A percentile compares a stretch with the other conserved stretches of the same genome.
Conservation (phyloP, 2,113 vertebrate genomes). For the Symphodus melops region DNA sequence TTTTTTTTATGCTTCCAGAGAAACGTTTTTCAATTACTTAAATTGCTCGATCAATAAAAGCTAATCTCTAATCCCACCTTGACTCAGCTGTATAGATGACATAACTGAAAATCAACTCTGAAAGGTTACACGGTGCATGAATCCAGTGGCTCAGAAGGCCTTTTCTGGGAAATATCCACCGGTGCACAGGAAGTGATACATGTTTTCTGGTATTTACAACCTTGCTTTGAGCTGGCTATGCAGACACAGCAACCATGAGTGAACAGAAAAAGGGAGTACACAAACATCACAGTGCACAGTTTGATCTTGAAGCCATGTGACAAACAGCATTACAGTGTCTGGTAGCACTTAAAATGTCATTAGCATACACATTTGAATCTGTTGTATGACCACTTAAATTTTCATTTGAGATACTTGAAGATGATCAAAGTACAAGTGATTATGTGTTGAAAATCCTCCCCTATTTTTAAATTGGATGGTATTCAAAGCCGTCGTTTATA, state of each 20-base stretch:
- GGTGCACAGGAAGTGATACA: constrained; percentile 58
- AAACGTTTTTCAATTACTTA: neutral
- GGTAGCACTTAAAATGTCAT: neutral
- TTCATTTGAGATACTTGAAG: constrained; percentile 17
- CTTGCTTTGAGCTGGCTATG: constrained; percentile 24
- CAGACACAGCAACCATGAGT: constrained; percentile 13
- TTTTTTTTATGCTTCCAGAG: neutral
- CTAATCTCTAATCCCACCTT: neutral
- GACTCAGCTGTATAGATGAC: neutral
- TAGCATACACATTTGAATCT: neutral
- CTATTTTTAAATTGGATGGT: constrained; percentile 10
- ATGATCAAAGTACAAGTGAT: constrained; percentile 2
- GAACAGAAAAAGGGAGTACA: neutral
- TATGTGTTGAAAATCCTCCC: constrained; percentile 18
- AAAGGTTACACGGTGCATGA: constrained; percentile 23
- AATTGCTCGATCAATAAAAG: neutral
- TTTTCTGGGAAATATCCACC: constrained; percentile 39
- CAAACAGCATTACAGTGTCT: neutral
- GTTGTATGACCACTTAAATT: neutral
- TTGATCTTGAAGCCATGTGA: constrained; percentile 8
- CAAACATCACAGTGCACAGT: neutral
- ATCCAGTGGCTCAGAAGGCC: constrained; percentile 24
- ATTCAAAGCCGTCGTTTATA: constrained; percentile 38
- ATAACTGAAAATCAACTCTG: constrained; percentile 14
- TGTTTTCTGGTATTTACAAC: constrained; percentile 41